phyloP scores from a whole-genome alignment of 2,113 vertebrate genomes.

The Mus pahari region DNA sequence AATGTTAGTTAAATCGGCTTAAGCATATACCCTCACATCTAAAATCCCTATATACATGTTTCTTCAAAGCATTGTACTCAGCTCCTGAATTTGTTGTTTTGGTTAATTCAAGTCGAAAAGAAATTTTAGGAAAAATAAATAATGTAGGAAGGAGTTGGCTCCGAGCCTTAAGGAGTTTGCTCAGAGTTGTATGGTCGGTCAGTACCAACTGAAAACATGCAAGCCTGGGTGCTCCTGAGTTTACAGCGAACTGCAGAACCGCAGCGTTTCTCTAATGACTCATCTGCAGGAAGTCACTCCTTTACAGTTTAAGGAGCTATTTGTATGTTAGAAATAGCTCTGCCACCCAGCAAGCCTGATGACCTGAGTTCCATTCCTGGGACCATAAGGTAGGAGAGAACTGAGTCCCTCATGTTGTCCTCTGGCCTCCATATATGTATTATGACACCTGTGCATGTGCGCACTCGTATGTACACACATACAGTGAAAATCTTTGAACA shows the following conservation, averaged over 20 bases:
- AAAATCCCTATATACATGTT: background rate
- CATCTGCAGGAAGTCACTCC: background rate
- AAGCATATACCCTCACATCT: background rate
- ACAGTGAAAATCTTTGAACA: background rate
- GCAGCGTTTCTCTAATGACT: conserved; percentile 13
- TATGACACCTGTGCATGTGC: background rate
- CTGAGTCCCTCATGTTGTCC: background rate
- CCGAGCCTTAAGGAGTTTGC: background rate
- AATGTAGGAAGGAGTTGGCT: background rate
- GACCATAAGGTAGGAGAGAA: background rate
- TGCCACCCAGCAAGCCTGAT: background rate
- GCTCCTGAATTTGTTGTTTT: conserved; percentile 28
- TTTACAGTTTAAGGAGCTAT: conserved; percentile 11
- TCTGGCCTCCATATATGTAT: background rate
- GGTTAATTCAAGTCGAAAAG: background rate
- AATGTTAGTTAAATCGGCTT: conserved; percentile 14
- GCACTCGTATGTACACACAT: background rate
- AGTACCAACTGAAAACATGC: background rate
- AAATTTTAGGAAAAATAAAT: background rate
- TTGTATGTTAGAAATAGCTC: conserved; percentile 28
- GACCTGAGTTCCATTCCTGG: background rate
- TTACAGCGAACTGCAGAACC: background rate
- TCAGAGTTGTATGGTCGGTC: background rate
- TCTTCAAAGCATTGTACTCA: conserved; percentile 35
- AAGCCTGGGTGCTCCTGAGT: background rate